These are phyloP conservation scores for Acromyrmex echinatior DNA, from an alignment of 1,140 invertebrate species.

Conservation along the genomic window DNA sequence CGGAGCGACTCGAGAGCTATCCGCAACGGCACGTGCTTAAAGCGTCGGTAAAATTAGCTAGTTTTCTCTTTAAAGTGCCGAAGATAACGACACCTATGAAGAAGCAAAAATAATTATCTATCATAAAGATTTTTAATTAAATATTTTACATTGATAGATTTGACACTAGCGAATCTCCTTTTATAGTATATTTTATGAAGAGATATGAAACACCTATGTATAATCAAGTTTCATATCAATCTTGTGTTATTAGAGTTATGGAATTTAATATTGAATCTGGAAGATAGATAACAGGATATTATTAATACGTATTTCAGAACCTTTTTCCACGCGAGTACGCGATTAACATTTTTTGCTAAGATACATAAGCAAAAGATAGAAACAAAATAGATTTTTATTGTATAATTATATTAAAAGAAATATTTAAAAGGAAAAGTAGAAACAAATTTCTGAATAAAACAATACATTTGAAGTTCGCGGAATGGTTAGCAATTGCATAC, in stretches of 20 bases:
- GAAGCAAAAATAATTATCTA: background rate
- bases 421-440: background rate
- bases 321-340: background rate
- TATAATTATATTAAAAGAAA: background rate
- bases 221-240: background rate
- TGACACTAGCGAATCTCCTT: background rate
- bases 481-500: constrained; percentile 3
- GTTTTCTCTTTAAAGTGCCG: background rate
- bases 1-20: constrained; percentile 2
- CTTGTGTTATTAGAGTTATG: background rate
- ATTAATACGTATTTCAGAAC: background rate
- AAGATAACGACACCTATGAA: background rate
- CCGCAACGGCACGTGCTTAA: constrained; percentile 34
- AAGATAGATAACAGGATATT: background rate
- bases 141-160: background rate
- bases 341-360: background rate
- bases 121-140: background rate
- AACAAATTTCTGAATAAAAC: background rate
- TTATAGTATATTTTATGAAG: background rate
- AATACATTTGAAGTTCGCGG: background rate
- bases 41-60: background rate
- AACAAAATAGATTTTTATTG: background rate
- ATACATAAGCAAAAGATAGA: background rate
- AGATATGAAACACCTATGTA: background rate
- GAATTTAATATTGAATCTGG: constrained; percentile 3